Base-by-base conservation (phyloP, 2,113 vertebrate genomes). In the Sus scrofa region DNA sequence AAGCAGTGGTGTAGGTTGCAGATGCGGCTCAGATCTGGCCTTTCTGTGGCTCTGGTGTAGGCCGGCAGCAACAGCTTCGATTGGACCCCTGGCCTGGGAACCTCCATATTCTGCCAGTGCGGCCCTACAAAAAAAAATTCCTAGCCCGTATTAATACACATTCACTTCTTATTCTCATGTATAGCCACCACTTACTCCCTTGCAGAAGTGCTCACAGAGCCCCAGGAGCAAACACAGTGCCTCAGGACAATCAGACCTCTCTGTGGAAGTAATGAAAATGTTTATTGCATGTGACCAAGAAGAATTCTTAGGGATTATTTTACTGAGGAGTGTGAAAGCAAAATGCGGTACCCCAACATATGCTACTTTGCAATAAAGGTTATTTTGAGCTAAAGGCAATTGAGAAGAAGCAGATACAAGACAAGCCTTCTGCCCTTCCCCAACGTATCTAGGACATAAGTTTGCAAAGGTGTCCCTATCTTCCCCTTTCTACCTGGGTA, bases 141-240 rank as follows among this genome's bases (percentile, higher is more conserved):
- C 39, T 63, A 60, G 22, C 32, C 44, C 13, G 16, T 44, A 60
- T 50, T 77, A 75, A 81, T 8, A 56, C 1, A 73, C 27, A 56
- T 73, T n/a, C 15, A 15, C 6, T 92, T 34, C 32, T 86, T n/a
- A 15, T 63, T 24, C 34, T 83, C 30, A 39, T 18, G 62, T 39
- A 60, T 0, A 78, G 10, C 6, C 3, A n/a, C 16, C 16, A 32
- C 2, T 18, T 11, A 8, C 30, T 44, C 32, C 34, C 2, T 22
- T 71, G 20, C 12, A 44, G 8, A 88, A 67, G n/a, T 27, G 1
- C 89, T 50, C 44, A 44, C 44, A 44, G 8, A 44, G 44, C 44
- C 44, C 8, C 44, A 44, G 44, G 44, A 44, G 44, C 44, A 44
- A 44, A 44, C 39, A 16, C 13, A 20, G 3, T 68, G 32, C 1